Conservation (phyloP, 2,888 invertebrate species). For the Lottia gigantea region DNA sequence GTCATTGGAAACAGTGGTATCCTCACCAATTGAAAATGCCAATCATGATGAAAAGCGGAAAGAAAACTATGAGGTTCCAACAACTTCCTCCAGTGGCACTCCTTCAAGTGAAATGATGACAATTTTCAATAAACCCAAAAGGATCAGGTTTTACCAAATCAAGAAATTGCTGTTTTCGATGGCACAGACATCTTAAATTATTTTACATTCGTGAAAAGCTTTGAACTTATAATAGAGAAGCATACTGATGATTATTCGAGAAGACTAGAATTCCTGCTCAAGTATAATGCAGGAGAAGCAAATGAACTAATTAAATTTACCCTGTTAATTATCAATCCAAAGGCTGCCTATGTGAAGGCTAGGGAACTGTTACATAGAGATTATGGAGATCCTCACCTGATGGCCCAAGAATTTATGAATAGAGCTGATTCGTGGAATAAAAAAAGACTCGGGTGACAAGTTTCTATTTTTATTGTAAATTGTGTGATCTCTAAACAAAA, state of each 20-base stretch:
- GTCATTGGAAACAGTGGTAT: no score
- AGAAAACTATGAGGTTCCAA: no score
- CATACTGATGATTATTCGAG: background rate
- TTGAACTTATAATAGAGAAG: background rate
- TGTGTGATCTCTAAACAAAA: slow-evolving; percentile 1
- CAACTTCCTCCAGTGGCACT: no score
- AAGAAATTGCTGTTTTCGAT: background rate
- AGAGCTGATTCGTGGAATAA: background rate
- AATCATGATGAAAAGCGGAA: no score
- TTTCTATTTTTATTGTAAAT: background rate
- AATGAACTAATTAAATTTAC: background rate
- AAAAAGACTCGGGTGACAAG: background rate
- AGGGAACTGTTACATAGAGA: background rate
- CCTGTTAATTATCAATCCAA: background rate
- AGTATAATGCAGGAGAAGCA: background rate
- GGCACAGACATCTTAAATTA: background rate
- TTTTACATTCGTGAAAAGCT: background rate
- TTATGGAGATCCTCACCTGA: slow-evolving; percentile 1
- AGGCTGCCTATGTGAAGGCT: background rate
- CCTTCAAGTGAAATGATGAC: background rate
- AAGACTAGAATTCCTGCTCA: background rate
- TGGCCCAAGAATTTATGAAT: background rate
- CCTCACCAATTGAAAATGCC: no score
- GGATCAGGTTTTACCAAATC: background rate
- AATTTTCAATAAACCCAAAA: slow-evolving; percentile 5